phyloP scores from a whole-genome alignment of 1,140 invertebrate species.

The Zaprionus kolodkinae region DNA sequence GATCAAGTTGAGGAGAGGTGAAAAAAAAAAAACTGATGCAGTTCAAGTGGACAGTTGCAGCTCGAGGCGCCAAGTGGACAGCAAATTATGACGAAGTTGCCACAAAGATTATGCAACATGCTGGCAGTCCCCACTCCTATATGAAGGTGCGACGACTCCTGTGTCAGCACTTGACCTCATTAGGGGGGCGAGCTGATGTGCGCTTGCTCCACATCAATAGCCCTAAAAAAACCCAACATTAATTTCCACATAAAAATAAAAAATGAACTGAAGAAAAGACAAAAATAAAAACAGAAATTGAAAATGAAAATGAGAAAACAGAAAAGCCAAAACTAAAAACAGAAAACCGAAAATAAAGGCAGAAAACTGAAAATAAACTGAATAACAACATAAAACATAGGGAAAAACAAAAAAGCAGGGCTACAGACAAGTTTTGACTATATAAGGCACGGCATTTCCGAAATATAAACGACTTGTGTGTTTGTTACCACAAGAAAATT shows the following conservation, averaged over 20 bases:
- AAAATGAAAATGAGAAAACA: background rate
- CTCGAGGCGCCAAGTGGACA: slow-evolving; percentile 66
- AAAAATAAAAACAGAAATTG: background rate
- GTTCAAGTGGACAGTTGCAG: slow-evolving; percentile 71
- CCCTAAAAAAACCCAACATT: background rate
- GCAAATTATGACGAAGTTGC: slow-evolving; percentile 68
- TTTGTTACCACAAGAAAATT: too few relatives aligned
- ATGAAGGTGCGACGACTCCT: slow-evolving; percentile 30
- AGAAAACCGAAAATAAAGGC: background rate
- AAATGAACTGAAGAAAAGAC: background rate
- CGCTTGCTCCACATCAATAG: slow-evolving; percentile 18
- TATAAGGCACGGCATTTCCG: too few relatives aligned
- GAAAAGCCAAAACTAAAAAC: slow-evolving; percentile 12
- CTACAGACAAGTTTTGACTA: too few relatives aligned
- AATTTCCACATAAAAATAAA: background rate
- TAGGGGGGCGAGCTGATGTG: slow-evolving; percentile 14
- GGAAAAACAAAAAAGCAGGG: background rate
- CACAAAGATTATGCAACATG: slow-evolving; percentile 64
- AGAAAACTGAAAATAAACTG: background rate
- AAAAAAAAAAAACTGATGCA: slow-evolving; percentile 55
- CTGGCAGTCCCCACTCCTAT: background rate
- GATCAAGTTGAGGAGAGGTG: slow-evolving; percentile 39
- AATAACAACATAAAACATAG: slow-evolving; percentile 12
- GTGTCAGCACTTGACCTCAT: slow-evolving; percentile 72
- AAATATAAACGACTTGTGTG: too few relatives aligned